These are phyloP conservation scores for Volucella bombylans DNA, from an alignment of 2,888 invertebrate genomes.

Conservation along the genomic window DNA sequence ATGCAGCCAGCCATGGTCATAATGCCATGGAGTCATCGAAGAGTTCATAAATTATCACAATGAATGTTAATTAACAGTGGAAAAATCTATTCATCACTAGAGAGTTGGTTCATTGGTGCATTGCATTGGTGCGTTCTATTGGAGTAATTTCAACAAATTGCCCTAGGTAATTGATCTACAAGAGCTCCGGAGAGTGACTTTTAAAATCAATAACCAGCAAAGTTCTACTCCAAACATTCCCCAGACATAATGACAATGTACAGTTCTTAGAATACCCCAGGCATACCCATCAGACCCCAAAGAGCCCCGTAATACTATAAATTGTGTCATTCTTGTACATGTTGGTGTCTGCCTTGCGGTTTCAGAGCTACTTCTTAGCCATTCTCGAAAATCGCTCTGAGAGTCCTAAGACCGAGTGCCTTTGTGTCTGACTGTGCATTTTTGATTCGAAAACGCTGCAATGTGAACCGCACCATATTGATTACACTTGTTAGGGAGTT, in stretches of 20 bases:
- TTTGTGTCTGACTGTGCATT: slow-evolving; percentile 25
- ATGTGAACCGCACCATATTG: slow-evolving; percentile 37
- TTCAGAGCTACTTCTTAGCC: slow-evolving; percentile 37
- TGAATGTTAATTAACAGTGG: slow-evolving; percentile 66
- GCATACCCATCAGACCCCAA: neutral
- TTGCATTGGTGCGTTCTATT: slow-evolving; percentile 5
- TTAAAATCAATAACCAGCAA: slow-evolving; percentile 7
- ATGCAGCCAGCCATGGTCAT: slow-evolving; percentile 1
- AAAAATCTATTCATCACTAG: slow-evolving; percentile 6
- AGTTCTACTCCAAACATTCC: neutral
- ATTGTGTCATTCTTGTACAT: slow-evolving; percentile 28
- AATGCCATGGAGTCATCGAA: slow-evolving; percentile 28
- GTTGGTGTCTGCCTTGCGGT: slow-evolving; percentile 27
- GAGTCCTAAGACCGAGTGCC: slow-evolving; percentile 14
- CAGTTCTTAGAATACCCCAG: slow-evolving; percentile 25
- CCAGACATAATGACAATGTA: slow-evolving; percentile 43
- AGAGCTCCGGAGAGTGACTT: neutral
- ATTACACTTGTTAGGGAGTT: slow-evolving; percentile 64
- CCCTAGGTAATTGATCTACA: slow-evolving; percentile 56
- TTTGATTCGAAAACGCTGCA: slow-evolving; percentile 37
- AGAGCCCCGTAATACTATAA: slow-evolving; percentile 6
- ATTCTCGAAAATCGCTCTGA: slow-evolving; percentile 11
- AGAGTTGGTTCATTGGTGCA: neutral
- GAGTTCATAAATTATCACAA: slow-evolving; percentile 65
- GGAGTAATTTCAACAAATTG: slow-evolving; percentile 40